These are phyloP conservation scores for Drosophila pegasa DNA, from an alignment of 2,888 invertebrate species.

Conservation along the genomic window DNA sequence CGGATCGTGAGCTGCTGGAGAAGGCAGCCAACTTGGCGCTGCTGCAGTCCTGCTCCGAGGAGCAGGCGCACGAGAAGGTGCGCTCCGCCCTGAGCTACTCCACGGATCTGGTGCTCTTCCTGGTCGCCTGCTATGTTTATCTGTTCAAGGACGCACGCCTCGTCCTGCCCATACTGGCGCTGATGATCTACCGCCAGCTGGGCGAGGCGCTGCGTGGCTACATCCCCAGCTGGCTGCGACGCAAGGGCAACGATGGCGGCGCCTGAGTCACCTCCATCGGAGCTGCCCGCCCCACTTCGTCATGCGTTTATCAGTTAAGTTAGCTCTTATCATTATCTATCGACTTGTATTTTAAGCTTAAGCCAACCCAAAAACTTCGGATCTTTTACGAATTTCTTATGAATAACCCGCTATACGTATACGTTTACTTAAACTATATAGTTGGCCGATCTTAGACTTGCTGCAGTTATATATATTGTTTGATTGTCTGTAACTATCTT, in stretches of 20 bases:
- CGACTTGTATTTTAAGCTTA: slow-evolving; percentile 68
- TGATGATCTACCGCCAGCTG: slow-evolving; percentile 91
- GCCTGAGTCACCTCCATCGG: slow-evolving; percentile 8
- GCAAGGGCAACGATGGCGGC: slow-evolving; percentile 76
- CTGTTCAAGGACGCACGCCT: slow-evolving; percentile 92
- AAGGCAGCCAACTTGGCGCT: slow-evolving; percentile 82
- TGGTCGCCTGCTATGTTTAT: slow-evolving; percentile 92
- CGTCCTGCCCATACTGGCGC: slow-evolving; percentile 91
- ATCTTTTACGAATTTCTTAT: slow-evolving; percentile 37
- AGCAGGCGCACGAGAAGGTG: slow-evolving; percentile 89
- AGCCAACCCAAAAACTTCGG: slow-evolving; percentile 41
- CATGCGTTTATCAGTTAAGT: slow-evolving; percentile 77
- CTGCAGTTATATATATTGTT: background rate
- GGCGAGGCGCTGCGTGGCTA: slow-evolving; percentile 88
- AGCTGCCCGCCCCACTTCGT: slow-evolving; percentile 9
- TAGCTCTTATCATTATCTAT: slow-evolving; percentile 64
- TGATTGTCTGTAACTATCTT: background rate
- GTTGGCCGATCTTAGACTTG: slow-evolving; percentile 33
- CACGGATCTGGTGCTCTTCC: slow-evolving; percentile 90
- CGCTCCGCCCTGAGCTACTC: slow-evolving; percentile 89
- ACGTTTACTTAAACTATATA: slow-evolving; percentile 14
- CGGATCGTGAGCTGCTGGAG: slow-evolving; percentile 57
- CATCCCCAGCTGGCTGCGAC: slow-evolving; percentile 87
- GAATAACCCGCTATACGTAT: slow-evolving; percentile 40
- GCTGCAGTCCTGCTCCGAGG: slow-evolving; percentile 60